Evolutionary conservation across 1,140 invertebrate species (phyloP).

Genomic region (Drosophila arawakana): DNA sequence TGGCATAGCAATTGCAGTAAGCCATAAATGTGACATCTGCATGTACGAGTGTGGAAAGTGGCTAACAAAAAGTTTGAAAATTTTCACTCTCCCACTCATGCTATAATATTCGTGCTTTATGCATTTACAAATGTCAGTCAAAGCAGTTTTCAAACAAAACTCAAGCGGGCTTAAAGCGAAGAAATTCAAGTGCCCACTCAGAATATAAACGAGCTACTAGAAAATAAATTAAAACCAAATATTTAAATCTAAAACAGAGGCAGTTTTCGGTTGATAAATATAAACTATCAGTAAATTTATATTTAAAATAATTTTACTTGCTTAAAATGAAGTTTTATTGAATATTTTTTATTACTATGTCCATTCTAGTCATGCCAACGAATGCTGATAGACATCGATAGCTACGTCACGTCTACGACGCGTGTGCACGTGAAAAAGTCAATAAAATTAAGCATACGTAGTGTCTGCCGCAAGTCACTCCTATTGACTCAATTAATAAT

Average conservation of each 20-base stretch:
- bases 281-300: too few species aligned
- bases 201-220: not conserved
- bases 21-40: constrained; percentile 34
- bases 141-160: not conserved
- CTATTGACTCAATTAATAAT: constrained; percentile 37
- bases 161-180: not conserved
- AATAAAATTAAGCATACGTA: constrained; percentile 41
- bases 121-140: constrained; percentile 34
- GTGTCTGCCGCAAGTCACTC: constrained; percentile 10
- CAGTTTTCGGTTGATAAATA: too few species aligned
- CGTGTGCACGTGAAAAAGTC: constrained; percentile 19
- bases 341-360: too few species aligned
- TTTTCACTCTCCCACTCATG: not conserved
- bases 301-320: too few species aligned
- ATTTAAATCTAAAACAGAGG: too few species aligned
- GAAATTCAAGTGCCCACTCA: not conserved
- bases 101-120: constrained; percentile 15
- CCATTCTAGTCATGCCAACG: not conserved
- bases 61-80: constrained; percentile 25
- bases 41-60: not conserved
- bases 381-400: not conserved
- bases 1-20: constrained; percentile 35
- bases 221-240: too few species aligned
- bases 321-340: too few species aligned
- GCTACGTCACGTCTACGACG: constrained; percentile 47